Percentiles rank a stretch among this genome's conserved stretches.
phyloP scores from a whole-genome alignment of 2,888 invertebrate genomes.

The Stenodera caucasica region DNA sequence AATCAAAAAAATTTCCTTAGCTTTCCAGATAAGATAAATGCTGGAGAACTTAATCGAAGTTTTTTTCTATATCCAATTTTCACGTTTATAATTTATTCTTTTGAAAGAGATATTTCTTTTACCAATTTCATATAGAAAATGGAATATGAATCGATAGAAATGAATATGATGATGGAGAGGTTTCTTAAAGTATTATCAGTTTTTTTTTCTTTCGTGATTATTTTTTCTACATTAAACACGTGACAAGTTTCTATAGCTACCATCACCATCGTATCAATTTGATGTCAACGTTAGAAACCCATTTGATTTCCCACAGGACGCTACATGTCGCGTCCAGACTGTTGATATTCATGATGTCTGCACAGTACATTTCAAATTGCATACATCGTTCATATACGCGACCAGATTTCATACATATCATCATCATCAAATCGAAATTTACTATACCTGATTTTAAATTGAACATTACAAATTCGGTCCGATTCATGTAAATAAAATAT shows the following conservation, averaged over 20 bases:
- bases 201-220: constrained; percentile 23
- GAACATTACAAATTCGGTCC: not conserved
- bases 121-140: constrained; percentile 14
- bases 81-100: constrained; percentile 21
- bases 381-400: constrained; percentile 15
- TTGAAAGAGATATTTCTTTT: constrained; percentile 19
- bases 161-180: not conserved
- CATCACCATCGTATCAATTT: constrained; percentile 34
- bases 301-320: constrained; percentile 41
- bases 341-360: constrained; percentile 40
- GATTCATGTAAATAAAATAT: too few species aligned
- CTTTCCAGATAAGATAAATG: not conserved
- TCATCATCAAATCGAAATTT: constrained; percentile 20
- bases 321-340: constrained; percentile 30
- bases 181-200: constrained; percentile 17
- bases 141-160: constrained; percentile 8
- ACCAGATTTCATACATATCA: constrained; percentile 22
- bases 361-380: constrained; percentile 26
- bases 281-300: constrained; percentile 35
- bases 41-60: constrained; percentile 3
- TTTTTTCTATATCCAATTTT: constrained; percentile 15
- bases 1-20: not conserved
- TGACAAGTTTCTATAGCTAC: constrained; percentile 25
- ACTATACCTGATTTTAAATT: not conserved
- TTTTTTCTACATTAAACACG: constrained; percentile 28